phyloP scores from a whole-genome alignment of 2,113 vertebrate genomes.

The Caloenas nicobarica region DNA sequence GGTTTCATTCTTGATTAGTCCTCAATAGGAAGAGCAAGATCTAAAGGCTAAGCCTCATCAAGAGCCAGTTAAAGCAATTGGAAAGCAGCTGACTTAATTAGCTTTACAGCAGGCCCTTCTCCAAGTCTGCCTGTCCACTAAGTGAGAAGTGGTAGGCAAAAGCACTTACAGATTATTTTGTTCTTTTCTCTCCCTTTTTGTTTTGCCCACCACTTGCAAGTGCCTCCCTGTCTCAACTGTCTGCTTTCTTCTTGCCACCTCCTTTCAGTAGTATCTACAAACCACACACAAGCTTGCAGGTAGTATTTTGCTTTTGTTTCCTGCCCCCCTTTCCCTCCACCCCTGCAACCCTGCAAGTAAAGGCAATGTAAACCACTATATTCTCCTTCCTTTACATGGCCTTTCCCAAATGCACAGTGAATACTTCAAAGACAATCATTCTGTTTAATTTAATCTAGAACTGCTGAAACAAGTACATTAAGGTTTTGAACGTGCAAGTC shows the following conservation, averaged over 20 bases:
- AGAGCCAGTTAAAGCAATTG: not conserved
- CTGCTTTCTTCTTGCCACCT: not conserved
- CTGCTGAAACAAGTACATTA: not conserved
- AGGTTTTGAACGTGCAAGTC: not conserved
- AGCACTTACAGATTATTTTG: not conserved
- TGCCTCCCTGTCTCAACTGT: not conserved
- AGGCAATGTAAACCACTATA: not conserved
- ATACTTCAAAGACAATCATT: not conserved
- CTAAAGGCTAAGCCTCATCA: not conserved
- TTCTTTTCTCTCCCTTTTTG: not conserved
- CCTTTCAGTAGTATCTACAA: not conserved
- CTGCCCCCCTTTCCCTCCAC: not conserved
- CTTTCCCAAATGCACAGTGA: not conserved
- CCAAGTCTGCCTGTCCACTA: not conserved
- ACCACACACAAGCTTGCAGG: not conserved
- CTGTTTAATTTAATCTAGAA: not conserved
- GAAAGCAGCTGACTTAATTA: not conserved
- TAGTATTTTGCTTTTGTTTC: not conserved
- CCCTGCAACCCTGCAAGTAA: not conserved
- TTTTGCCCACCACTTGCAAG: not conserved
- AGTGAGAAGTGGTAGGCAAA: not conserved
- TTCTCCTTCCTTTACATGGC: not conserved
- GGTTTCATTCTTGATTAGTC: not conserved
- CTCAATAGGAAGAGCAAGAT: not conserved
- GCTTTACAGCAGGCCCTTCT: not conserved